Base-by-base conservation (phyloP, 2,888 invertebrate species). In the Physocephala rufipes region DNA sequence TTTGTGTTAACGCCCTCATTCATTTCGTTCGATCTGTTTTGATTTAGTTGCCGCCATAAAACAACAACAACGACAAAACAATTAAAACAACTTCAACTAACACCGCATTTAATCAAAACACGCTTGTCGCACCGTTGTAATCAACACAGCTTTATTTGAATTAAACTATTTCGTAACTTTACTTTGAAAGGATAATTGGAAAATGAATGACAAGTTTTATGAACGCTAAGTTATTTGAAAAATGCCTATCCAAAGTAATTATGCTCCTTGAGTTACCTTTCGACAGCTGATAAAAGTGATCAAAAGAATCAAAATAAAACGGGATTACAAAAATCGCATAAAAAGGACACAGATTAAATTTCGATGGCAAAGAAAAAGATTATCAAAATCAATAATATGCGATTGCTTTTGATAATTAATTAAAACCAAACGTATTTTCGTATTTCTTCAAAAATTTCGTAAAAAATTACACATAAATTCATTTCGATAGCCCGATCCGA, bases 61-160 rank as follows among this genome's bases (percentile, higher is more conserved):
- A 15, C 28, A 65, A 26, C 58, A 58, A 19, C 43, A 4, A 24
- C 19, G 21, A n/a, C 53, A 24, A 53, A 55, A 49, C 49, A 61
- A 49, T 51, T 62, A 68, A 68, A 68, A 62, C 51, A 68, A 68
- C 49, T 62, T 61, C 62, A 68, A 62, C 51, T 62, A 68, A 68
- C 61, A 43, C 28, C 30, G 68, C 30, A 51, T 68, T 68, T 62
- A 61, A 68, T 68, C 68, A 68, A 43, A 19, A 59, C 43, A 43
- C 61, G 45, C 36, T 58, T 16, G 28, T n/a, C 67, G 30, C 19
- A 49, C 51, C 68, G 58, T 62, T 21, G 30, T 51, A 30, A 51
- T 62, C 51, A 21, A 21, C 51, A 26, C 49, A 30, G 16, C 36
- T 24, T 66, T 43, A 24, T 19, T 21, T 43, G 21, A 51, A 62